These are phyloP conservation scores for Molanna angustata DNA, from an alignment of 2,888 invertebrate species.

Conservation along the genomic window DNA sequence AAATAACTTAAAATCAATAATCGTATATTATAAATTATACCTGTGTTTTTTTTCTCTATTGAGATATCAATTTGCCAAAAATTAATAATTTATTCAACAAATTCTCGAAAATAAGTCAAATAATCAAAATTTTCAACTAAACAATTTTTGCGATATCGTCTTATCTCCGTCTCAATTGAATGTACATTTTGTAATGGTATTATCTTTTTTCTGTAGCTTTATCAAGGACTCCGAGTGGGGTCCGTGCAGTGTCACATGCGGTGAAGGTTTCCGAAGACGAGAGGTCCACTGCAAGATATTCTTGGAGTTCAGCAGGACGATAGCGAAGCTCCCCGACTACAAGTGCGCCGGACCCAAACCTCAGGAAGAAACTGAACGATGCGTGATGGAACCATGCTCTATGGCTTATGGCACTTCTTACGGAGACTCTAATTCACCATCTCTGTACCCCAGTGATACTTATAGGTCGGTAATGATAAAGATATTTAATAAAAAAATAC, in stretches of 20 bases:
- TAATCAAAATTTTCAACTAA: background rate
- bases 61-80: too few relatives aligned
- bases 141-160: background rate
- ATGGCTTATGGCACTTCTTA: conserved; percentile 59
- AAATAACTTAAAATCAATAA: too few relatives aligned
- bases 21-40: too few relatives aligned
- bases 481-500: too few relatives aligned
- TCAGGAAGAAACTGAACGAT: conserved; percentile 74
- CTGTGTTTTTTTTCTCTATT: too few relatives aligned
- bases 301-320: conserved; percentile 85
- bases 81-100: too few relatives aligned
- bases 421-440: conserved; percentile 45
- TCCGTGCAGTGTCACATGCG: conserved; percentile 88
- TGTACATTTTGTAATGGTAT: background rate
- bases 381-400: conserved; percentile 75
- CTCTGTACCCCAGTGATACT: conserved; percentile 28
- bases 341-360: conserved; percentile 88
- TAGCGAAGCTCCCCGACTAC: conserved; percentile 82
- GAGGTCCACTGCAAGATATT: conserved; percentile 94
- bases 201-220: conserved; percentile 61
- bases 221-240: conserved; percentile 88
- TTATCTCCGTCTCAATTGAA: too few relatives aligned
- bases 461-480: conserved; percentile 17
- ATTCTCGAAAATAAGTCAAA: background rate
- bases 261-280: conserved; percentile 82